Base-by-base conservation (phyloP, 2,888 invertebrate genomes). In the Gymnoscelis rufifasciata region DNA sequence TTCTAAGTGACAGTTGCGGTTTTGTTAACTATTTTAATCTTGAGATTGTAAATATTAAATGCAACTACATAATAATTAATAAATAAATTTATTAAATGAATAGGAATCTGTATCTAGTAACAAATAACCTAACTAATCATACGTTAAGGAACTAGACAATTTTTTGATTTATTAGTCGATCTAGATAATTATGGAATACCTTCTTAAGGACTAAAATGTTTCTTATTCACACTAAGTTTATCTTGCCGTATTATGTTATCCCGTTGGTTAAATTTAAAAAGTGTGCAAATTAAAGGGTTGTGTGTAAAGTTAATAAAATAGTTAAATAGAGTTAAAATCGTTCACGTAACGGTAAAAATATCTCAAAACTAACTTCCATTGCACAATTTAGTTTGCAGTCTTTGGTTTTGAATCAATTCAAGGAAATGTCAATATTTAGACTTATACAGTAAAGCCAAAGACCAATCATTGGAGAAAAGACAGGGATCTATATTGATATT, bases 261-360 rank as follows among this genome's bases (percentile, higher is more conserved):
- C 74, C 68, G 65, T 70, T 76, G 67, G 65, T 70, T 76, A 67
- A 71, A 69, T 68, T n/a, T 77, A 54, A 80, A 84, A 79, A 84
- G 86, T 83, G 87, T 88, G 88, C 87, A 88, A 86, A 87, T 78
- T 82, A 83, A 87, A 88, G 80, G 88, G 88, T 88, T 88, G 88
- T 88, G 88, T 88, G 87, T 88, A 88, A 88, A 86, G 75, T 83
- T 84, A 84, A n/a, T n/a, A n/a, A 83, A 79, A 81, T 87, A 86
- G 78, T 76, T 81, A 78, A 83, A 78, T 84, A 84, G 81, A 79
- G 78, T 66, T 83, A 78, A 77, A 66, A 71, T 78, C 75, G 76
- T 78, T 80, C 71, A 65, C 59, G 67, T 71, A 71, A 78, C 74
- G 73, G 68, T 64, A 66, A 64, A 66, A 68, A 59, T 70, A 77